Conservation (phyloP, 2,797 vertebrate species). For the Masticophis lateralis region DNA sequence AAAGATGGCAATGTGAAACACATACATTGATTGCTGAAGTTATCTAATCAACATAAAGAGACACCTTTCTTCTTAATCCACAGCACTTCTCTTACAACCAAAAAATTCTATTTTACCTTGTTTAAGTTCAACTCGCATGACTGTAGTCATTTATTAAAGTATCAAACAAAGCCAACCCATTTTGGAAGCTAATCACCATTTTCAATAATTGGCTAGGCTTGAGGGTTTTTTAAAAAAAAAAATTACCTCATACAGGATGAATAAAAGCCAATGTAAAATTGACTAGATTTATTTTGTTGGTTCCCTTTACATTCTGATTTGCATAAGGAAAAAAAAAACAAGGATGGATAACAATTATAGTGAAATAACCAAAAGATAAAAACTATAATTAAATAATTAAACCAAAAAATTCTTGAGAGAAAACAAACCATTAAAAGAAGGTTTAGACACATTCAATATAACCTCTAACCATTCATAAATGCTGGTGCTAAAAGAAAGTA, state of each 20-base stretch:
- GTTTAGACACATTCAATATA: not conserved
- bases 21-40: conserved; percentile 49
- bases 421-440: not conserved
- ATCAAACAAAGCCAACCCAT: not conserved
- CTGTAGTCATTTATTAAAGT: not conserved
- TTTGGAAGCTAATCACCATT: not conserved
- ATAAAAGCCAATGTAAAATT: not conserved
- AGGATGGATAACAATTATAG: not conserved
- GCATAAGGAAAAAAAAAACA: not conserved
- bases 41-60: conserved; percentile 32
- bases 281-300: not conserved
- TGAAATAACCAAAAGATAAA: not conserved
- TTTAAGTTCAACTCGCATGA: not conserved
- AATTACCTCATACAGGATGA: not conserved
- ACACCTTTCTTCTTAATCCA: conserved; percentile 15
- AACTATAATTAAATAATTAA: not conserved
- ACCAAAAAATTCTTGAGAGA: not conserved
- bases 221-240: not conserved
- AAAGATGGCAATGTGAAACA: conserved; percentile 42
- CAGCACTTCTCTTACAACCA: conserved; percentile 30
- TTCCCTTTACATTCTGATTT: not conserved
- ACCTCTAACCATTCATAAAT: not conserved
- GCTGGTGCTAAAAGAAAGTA: not conserved
- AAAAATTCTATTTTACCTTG: conserved; percentile 25
- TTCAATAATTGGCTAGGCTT: not conserved